Percentiles rank a stretch among this genome's conserved stretches.
Evolutionary conservation across 2,113 vertebrate species (phyloP).

Genomic region (Cynocephalus volans): DNA sequence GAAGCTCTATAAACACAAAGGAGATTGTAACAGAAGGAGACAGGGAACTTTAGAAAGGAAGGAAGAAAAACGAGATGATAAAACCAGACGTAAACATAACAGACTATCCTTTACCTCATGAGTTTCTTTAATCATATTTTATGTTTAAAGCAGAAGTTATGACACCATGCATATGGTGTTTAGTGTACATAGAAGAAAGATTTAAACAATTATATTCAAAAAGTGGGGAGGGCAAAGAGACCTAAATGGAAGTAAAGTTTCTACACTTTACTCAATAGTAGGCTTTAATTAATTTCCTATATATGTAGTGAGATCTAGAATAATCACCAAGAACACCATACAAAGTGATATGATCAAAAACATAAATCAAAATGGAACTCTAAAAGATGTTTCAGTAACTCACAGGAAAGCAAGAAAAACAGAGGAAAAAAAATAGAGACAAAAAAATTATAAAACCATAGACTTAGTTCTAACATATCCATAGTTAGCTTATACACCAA

Average conservation of each 20-base stretch:
- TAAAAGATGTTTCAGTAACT: background rate
- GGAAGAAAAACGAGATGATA: background rate
- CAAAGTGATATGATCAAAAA: background rate
- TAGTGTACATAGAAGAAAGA: background rate
- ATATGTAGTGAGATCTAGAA: background rate
- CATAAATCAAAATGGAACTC: background rate
- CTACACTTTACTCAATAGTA: background rate
- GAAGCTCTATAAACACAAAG: background rate
- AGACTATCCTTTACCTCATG: background rate
- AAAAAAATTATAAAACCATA: background rate
- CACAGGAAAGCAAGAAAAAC: background rate
- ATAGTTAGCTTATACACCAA: background rate
- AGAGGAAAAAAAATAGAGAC: background rate
- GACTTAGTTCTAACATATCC: background rate
- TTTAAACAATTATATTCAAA: background rate
- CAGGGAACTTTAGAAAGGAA: background rate
- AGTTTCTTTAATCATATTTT: background rate
- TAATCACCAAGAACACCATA: background rate
- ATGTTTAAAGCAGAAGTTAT: background rate
- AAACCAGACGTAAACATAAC: slow-evolving; percentile 25
- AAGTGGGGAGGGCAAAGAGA: background rate
- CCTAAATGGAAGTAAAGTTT: background rate
- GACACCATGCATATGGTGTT: background rate
- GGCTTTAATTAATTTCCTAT: background rate
- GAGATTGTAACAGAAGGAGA: background rate